Base-by-base conservation (phyloP, 1,140 invertebrate species). In the Temnothorax nylanderi region DNA sequence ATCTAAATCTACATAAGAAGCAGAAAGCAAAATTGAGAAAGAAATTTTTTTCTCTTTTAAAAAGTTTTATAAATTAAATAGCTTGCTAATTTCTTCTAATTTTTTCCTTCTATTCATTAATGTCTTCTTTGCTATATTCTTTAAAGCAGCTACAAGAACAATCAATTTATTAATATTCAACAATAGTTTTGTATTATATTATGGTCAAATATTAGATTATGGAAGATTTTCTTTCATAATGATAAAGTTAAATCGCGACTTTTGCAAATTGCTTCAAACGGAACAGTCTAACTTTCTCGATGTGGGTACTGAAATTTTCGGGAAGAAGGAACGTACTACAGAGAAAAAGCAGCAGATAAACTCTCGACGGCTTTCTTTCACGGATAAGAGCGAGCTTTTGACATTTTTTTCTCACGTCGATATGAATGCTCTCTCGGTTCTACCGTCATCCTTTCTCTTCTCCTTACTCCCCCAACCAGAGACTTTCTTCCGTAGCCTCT, bases 371-470 rank as follows among this genome's bases (percentile, higher is more conserved):
- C 74, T 85, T 69, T 60, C 54, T 71, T 75, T 58, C 54, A 47
- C 65, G 49, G n/a, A 8, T 32, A 51, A 64, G 32, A 26, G 77
- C 69, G 71, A 34, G 47, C 58, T 65, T 89, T 81, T 75, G 74
- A 74, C 75, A 81, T 32, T 89, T 87, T 26, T 74, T 80, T 81
- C 89, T 82, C 76, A 65, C 76, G 56, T 80, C 78, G 77, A 84
- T 86, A 90, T 85, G 88, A 88, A 87, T 80, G 41, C 76, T 64
- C 64, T 58, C 67, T 58, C 74, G 4, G 11, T 47, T 56, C 58
- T 54, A 44, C 37, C 74, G 47, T 60, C 87, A 54, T 87, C 58
- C 65, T 58, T 81, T 62, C 37, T 58, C 71, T 54, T 72, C 60
- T 47, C 58, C 49, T 51, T 62, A 74, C 34, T 37, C 44, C 41